A percentile compares a stretch with the other conserved stretches of the same genome.
These are phyloP conservation scores for Scleropages formosus DNA, from an alignment of 2,797 vertebrate species.

Conservation along the genomic window DNA sequence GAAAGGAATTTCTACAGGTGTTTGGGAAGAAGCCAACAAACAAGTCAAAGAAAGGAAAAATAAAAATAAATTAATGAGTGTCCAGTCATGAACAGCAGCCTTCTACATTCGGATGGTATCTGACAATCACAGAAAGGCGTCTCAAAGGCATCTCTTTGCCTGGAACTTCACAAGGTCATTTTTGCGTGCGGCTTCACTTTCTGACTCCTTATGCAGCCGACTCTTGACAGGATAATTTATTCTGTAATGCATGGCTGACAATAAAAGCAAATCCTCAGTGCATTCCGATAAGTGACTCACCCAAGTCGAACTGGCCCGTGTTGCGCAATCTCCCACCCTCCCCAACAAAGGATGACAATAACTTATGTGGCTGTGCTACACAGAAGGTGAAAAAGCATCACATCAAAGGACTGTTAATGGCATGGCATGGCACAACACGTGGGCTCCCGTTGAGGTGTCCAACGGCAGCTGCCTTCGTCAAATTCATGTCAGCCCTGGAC, in stretches of 20 bases:
- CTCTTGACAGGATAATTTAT: slow-evolving; percentile 11
- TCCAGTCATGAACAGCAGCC: not conserved
- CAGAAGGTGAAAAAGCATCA: no score
- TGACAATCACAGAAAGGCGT: not conserved
- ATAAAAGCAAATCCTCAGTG: not conserved
- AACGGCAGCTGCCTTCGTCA: no score
- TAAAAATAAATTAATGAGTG: not conserved
- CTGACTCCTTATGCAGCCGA: not conserved
- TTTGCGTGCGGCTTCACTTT: not conserved
- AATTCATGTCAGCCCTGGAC: no score
- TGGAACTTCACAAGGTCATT: not conserved
- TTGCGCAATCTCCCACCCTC: not conserved
- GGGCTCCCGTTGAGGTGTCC: no score
- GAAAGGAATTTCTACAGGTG: not conserved
- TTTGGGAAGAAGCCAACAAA: not conserved
- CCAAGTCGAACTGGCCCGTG: not conserved
- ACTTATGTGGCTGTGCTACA: no score
- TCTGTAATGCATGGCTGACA: slow-evolving; percentile 14
- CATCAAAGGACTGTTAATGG: no score
- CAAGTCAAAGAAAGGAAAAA: not conserved
- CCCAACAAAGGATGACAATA: no score
- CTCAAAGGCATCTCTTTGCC: not conserved
- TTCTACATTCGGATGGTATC: not conserved
- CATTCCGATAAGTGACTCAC: slow-evolving; percentile 3
- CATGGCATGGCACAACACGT: no score